These are phyloP conservation scores for Sialis fuliginosa DNA, from an alignment of 2,888 invertebrate genomes.

Conservation along the genomic window DNA sequence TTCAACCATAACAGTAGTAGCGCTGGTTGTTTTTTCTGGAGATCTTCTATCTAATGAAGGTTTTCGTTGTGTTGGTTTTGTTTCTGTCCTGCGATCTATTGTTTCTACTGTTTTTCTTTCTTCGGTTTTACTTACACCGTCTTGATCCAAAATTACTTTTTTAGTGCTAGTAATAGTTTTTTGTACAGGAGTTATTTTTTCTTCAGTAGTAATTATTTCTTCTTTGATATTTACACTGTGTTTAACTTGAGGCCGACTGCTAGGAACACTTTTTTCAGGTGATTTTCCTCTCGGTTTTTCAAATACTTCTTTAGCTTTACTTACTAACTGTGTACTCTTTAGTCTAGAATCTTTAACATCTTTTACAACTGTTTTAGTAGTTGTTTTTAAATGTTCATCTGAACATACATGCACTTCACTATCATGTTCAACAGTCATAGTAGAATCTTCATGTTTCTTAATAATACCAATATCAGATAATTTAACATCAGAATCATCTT, in stretches of 20 bases:
- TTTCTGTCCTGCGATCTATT: not conserved
- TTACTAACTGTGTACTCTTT: constrained; percentile 2
- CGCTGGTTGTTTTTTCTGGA: constrained; percentile 1
- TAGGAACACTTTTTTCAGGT: not conserved
- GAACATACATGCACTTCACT: constrained; percentile 1
- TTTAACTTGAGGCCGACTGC: not conserved
- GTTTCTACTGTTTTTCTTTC: too few relatives aligned
- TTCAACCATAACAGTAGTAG: constrained; percentile 9
- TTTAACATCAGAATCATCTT: constrained; percentile 18
- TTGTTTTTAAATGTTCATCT: constrained; percentile 6
- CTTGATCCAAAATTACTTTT: not conserved
- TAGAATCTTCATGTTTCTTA: constrained; percentile 16
- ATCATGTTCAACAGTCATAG: constrained; percentile 6
- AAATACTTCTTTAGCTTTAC: not conserved
- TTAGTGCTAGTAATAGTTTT: not conserved
- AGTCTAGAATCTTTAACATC: constrained; percentile 2
- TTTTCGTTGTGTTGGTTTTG: constrained; percentile 4
- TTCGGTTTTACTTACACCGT: too few relatives aligned
- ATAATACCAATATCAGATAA: constrained; percentile 30
- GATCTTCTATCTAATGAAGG: not conserved
- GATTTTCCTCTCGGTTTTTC: not conserved
- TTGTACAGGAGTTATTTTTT: not conserved
- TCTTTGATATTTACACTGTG: not conserved
- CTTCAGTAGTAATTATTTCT: not conserved
- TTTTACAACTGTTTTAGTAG: not conserved